A percentile compares a stretch with the other conserved stretches of the same genome.
phyloP scores from a whole-genome alignment of 1,140 invertebrate species.

The Drosophila asahinai region DNA sequence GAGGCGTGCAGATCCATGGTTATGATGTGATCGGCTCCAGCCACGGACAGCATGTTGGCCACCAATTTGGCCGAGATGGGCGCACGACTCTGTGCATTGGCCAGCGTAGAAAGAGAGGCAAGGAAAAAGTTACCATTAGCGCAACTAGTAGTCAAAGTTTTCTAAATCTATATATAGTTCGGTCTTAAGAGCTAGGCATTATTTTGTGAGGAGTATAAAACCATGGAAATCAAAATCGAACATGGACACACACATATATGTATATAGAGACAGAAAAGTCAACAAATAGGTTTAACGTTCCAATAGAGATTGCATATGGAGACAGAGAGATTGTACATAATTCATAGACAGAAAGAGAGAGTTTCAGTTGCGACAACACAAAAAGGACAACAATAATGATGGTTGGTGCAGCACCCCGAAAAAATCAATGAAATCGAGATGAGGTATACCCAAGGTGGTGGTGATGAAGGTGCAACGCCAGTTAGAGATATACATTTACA shows the following conservation, averaged over 20 bases:
- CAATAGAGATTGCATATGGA: slow-evolving; percentile 56
- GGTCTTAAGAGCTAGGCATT: slow-evolving; percentile 53
- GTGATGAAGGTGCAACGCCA: slow-evolving; percentile 30
- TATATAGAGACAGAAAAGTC: slow-evolving; percentile 50
- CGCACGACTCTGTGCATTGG: slow-evolving; percentile 93
- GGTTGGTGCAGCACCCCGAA: slow-evolving; percentile 31
- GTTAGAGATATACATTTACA: slow-evolving; percentile 27
- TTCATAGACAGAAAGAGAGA: slow-evolving; percentile 27
- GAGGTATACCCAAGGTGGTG: slow-evolving; percentile 8
- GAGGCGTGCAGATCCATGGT: slow-evolving; percentile 99
- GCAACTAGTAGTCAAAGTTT: slow-evolving; percentile 62
- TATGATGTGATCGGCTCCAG: slow-evolving; percentile 99
- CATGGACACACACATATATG: slow-evolving; percentile 61
- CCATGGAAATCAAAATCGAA: slow-evolving; percentile 59
- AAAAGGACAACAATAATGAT: slow-evolving; percentile 30
- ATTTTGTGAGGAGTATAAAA: slow-evolving; percentile 62
- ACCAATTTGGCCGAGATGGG: slow-evolving; percentile 99
- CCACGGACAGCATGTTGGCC: slow-evolving; percentile 99
- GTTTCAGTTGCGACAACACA: slow-evolving; percentile 50
- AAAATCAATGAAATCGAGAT: slow-evolving; percentile 5
- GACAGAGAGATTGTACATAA: slow-evolving; percentile 42
- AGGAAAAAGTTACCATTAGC: slow-evolving; percentile 63
- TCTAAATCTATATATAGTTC: slow-evolving; percentile 1
- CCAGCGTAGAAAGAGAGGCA: slow-evolving; percentile 66
- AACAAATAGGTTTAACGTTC: slow-evolving; percentile 56